phyloP scores from a whole-genome alignment of 37 sponge, comb jelly and placozoan genomes.

The Bolinopsis microptera region DNA sequence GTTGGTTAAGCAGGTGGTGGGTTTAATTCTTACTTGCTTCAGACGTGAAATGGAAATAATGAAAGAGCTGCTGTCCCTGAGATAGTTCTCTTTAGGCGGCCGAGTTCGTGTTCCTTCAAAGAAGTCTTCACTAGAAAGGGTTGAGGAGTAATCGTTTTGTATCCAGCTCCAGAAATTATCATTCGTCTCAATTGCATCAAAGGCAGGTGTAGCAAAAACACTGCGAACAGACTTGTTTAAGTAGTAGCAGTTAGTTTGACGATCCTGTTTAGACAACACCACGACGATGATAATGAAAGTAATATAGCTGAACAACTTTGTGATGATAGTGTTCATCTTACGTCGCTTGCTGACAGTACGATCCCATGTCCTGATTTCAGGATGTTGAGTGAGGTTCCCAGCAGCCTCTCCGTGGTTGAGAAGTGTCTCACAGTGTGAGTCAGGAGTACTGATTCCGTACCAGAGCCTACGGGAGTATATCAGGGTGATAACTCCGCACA shows the following conservation, averaged over 20 bases:
- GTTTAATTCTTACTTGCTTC: conserved; percentile 19
- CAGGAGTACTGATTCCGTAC: background rate
- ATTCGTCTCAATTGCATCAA: background rate
- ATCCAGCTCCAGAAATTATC: conserved; percentile 36
- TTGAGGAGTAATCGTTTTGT: background rate
- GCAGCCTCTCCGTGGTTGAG: background rate
- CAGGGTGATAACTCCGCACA: background rate
- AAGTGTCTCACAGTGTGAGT: background rate
- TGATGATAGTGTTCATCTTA: background rate
- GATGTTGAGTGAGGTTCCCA: background rate
- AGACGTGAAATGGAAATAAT: conserved; percentile 15
- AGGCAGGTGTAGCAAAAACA: conserved; percentile 13
- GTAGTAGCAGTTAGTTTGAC: conserved; percentile 30
- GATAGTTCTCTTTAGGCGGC: conserved; percentile 17
- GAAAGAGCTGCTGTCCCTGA: conserved; percentile 1
- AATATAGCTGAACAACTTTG: conserved; percentile 1
- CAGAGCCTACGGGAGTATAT: background rate
- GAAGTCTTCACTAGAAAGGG: conserved; percentile 6
- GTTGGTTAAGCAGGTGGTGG: background rate
- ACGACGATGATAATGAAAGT: conserved; percentile 26
- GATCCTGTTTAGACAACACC: conserved; percentile 7
- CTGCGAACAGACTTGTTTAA: background rate
- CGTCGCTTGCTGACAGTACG: background rate
- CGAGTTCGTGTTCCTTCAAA: background rate
- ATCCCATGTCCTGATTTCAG: background rate